phyloP scores from a whole-genome alignment of 1,140 invertebrate species.

The Leguminivora glycinivorella region DNA sequence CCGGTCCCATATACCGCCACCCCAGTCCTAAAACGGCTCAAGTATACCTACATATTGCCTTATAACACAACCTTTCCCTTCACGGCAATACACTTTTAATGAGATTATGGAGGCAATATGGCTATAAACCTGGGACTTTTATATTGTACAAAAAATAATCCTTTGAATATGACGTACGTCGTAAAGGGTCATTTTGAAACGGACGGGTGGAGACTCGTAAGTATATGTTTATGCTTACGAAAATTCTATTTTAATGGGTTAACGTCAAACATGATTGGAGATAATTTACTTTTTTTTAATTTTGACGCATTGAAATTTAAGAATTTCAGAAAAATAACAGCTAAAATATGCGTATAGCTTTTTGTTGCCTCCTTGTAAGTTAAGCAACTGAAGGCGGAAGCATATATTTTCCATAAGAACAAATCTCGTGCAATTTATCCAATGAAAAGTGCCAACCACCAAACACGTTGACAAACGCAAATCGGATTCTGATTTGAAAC shows the following conservation, averaged over 20 bases:
- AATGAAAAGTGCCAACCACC: constrained; percentile 14
- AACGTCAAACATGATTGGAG: background rate
- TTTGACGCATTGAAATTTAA: background rate
- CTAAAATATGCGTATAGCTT: background rate
- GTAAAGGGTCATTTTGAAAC: background rate
- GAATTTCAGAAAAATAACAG: background rate
- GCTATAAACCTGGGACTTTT: constrained; percentile 29
- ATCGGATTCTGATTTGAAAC: constrained; percentile 44
- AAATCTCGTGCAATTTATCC: constrained; percentile 27
- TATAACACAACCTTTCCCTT: constrained; percentile 12
- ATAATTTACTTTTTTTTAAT: background rate
- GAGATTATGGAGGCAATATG: constrained; percentile 65
- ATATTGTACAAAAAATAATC: constrained; percentile 24
- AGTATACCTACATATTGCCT: constrained; percentile 10
- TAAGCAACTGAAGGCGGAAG: background rate
- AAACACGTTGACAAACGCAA: constrained; percentile 40
- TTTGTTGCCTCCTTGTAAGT: background rate
- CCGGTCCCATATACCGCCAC: constrained; percentile 27
- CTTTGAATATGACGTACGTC: constrained; percentile 19
- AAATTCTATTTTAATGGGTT: background rate
- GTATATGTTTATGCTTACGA: constrained; percentile 5
- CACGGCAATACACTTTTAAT: constrained; percentile 41
- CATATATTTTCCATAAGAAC: constrained; percentile 13
- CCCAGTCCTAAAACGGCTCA: constrained; percentile 6
- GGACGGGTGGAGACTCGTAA: background rate